Base-by-base conservation (phyloP, 2,888 invertebrate genomes). In the Eristalis tenax region DNA sequence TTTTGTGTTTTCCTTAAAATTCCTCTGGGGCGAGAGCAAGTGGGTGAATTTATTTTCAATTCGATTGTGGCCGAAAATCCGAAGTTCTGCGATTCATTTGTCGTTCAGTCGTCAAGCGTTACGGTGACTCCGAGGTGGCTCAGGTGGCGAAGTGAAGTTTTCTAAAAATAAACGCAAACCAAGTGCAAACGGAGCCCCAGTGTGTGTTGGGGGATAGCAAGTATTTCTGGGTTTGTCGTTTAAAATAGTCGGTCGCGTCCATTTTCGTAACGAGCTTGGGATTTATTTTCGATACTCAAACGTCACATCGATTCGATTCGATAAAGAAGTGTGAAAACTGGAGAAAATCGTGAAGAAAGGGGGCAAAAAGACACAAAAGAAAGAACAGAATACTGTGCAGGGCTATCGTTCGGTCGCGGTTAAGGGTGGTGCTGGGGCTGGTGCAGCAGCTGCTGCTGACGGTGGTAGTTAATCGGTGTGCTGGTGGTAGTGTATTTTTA, bases 401-500 rank as follows among this genome's bases (percentile, higher is more conserved):
- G 18, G 18, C 56, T 59, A 74, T 61, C 74, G 74, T 78, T 75
- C 43, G 70, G 35, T 66, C 40, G 56, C 74, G 63, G 66, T 64
- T 69, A 65, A 83, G 83, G 87, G 87, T 80, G 86, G 86, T 74
- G 64, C 63, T 64, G 71, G 65, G 66, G 26, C 66, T 75, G 43
- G 43, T 50, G 50, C 50, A 50, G 18, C 50, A 18, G 74, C 71
- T 76, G 65, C 76, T 71, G 71, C 32, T 82, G 71, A 61, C 68
- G 82, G 77, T 86, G 83, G 85, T 73, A 68, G 73, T 50, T n/a
- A 50, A 2, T 22, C 6, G 18, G 50, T 50, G 50, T 6, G 18
- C 0, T 50, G 50, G 50, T 50, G 50, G 50, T 50, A 18, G 73
- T 83, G 68, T 77, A 88, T 88, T 88, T 88, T 84, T 88, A 88